Conservation (phyloP, 2,888 invertebrate species). For the Phrixothrix hirtus region DNA sequence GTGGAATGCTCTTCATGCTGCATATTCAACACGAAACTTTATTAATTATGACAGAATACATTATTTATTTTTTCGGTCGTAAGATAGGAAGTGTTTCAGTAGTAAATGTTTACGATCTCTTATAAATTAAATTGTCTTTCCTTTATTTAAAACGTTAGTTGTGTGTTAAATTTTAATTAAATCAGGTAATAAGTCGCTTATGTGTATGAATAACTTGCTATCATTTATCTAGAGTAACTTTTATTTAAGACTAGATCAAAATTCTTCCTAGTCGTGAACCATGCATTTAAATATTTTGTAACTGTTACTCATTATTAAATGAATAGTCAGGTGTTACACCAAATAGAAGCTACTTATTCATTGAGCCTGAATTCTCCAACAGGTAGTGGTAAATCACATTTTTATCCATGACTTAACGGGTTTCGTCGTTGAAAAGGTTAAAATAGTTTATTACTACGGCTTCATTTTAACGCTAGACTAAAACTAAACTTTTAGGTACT, state of each 20-base stretch:
- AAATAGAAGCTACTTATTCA: slow-evolving; percentile 11
- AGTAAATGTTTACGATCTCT: no score
- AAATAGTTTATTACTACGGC: not conserved
- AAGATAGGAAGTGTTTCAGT: no score
- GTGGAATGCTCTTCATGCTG: slow-evolving; percentile 8
- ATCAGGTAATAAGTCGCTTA: not conserved
- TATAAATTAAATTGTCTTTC: no score
- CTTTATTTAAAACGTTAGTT: no score
- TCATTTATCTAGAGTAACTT: not conserved
- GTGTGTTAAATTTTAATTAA: not conserved
- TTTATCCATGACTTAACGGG: slow-evolving; percentile 7
- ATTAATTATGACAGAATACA: not conserved
- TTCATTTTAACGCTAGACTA: not conserved
- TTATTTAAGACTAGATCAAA: not conserved
- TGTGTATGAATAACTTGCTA: no score
- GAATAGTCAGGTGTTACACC: slow-evolving; percentile 17
- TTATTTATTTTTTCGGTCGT: not conserved
- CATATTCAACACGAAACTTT: not conserved
- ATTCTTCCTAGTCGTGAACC: not conserved
- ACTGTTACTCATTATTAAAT: slow-evolving; percentile 17
- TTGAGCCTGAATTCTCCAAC: slow-evolving; percentile 5
- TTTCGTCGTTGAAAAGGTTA: not conserved
- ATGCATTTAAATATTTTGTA: slow-evolving; percentile 18
- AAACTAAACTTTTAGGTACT: not conserved
- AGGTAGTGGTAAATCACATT: slow-evolving; percentile 12